Base-by-base conservation (phyloP, 2,113 vertebrate genomes). In the Hemicordylus capensis region DNA sequence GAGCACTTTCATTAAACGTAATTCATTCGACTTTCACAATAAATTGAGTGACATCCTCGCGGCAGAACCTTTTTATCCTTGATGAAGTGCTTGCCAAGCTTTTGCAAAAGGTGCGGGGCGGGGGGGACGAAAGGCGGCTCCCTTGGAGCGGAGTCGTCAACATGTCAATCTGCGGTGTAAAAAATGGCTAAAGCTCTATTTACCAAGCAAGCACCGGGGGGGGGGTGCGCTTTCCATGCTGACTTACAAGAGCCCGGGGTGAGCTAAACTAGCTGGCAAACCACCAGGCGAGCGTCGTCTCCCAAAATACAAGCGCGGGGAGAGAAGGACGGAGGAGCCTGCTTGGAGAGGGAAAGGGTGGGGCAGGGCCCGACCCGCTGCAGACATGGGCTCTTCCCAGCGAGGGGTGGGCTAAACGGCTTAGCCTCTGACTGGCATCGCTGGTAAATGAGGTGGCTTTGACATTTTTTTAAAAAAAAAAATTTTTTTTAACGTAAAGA, bases 11-110 rank as follows among this genome's bases (percentile, higher is more conserved):
- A 97, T 97, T 97, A 97, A 96, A 96, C 92, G 95, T 97, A 97
- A 97, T 97, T 97, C 96, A 97, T 97, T 97, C 96, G 96, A 97
- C 97, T 97, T 97, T 97, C 96, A 96, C 96, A 96, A 96, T 97
- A 96, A 97, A 97, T 97, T 97, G 96, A 97, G 96, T 96, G 97
- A 96, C 97, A 97, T 96, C 95, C 95, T 96, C 94, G 95, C 92
- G 94, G 95, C 95, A 94, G 93, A 97, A 94, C 96, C 95, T 96
- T 96, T 97, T 97, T 97, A 96, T 97, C 95, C 93, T 96, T 97
- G 97, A 97, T 97, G 96, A 96, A 97, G 96, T 96, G 95, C 95
- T 96, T 95, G 95, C 96, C 95, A 96, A 94, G 94, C 94, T 96
- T 94, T 94, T 93, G 24, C 7, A 76, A 51, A 78, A 46, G 51